A percentile compares a stretch with the other conserved stretches of the same genome.
Evolutionary conservation across 1,140 invertebrate genomes (phyloP).

Genomic region (Medauroidea extradentata): DNA sequence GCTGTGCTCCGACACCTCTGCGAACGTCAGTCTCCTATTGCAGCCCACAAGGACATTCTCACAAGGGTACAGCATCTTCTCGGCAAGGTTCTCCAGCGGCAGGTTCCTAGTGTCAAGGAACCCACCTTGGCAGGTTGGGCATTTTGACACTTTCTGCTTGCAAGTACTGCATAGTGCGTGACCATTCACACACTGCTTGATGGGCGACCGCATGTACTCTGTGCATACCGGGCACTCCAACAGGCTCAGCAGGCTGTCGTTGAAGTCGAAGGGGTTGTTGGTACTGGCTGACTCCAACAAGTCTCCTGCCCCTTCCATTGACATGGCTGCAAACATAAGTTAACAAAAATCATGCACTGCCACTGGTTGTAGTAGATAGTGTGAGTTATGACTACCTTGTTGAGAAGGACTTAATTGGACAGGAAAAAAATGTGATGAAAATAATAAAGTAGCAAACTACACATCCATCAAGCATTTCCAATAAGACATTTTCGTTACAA

Average conservation of each 20-base stretch:
- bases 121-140: conserved; percentile 30
- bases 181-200: conserved; percentile 19
- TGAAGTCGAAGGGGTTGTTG: neutral
- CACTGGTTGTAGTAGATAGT: no score
- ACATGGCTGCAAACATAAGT: no score
- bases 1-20: conserved; percentile 1
- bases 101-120: conserved; percentile 58
- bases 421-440: no score
- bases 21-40: neutral
- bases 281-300: no score
- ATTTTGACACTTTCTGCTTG: conserved; percentile 9
- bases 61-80: conserved; percentile 17
- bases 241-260: conserved; percentile 10
- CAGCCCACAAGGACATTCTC: conserved; percentile 15
- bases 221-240: conserved; percentile 25
- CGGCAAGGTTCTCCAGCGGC: conserved; percentile 54
- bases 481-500: no score
- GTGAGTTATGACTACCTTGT: no score
- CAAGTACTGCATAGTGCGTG: conserved; percentile 16
- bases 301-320: no score
- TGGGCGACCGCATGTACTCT: conserved; percentile 23
- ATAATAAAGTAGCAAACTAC: no score
- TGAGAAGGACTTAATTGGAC: no score
- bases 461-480: no score
- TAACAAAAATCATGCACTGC: no score